Evolutionary conservation across 2,888 invertebrate species (phyloP).

Genomic region (Apodemia hepburni): DNA sequence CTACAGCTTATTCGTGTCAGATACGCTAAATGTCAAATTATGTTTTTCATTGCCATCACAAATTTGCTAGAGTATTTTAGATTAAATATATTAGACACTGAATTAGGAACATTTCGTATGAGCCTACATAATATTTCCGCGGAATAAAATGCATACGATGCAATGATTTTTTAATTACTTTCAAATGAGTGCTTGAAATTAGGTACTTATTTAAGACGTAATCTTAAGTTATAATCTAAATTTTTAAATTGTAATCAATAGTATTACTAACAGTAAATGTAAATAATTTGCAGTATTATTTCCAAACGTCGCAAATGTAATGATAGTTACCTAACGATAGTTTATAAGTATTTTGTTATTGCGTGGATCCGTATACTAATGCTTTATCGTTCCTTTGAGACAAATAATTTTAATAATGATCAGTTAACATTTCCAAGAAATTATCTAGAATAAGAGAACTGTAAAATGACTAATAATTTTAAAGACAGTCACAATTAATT

Average conservation of each 20-base stretch:
- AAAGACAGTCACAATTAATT: neutral
- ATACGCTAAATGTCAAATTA: too few relatives aligned
- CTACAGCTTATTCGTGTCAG: too few relatives aligned
- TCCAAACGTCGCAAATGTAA: slow-evolving; percentile 11
- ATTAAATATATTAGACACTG: too few relatives aligned
- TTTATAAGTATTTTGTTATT: slow-evolving; percentile 3
- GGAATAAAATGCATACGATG: neutral
- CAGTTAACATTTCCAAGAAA: neutral
- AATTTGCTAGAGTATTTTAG: too few relatives aligned
- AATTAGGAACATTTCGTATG: too few relatives aligned
- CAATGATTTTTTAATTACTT: neutral
- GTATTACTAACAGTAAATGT: neutral
- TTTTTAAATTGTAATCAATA: neutral
- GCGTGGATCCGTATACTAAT: neutral
- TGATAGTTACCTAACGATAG: neutral
- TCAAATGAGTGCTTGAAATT: neutral
- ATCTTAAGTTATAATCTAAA: neutral
- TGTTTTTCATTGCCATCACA: too few relatives aligned
- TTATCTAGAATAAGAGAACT: neutral
- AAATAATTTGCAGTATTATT: slow-evolving; percentile 3
- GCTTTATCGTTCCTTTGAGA: slow-evolving; percentile 6
- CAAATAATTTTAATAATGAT: neutral
- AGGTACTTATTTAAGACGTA: neutral
- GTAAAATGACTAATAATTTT: neutral
- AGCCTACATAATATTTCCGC: neutral